phyloP scores from a whole-genome alignment of 2,888 invertebrate species.

The Drosophila seclusa region DNA sequence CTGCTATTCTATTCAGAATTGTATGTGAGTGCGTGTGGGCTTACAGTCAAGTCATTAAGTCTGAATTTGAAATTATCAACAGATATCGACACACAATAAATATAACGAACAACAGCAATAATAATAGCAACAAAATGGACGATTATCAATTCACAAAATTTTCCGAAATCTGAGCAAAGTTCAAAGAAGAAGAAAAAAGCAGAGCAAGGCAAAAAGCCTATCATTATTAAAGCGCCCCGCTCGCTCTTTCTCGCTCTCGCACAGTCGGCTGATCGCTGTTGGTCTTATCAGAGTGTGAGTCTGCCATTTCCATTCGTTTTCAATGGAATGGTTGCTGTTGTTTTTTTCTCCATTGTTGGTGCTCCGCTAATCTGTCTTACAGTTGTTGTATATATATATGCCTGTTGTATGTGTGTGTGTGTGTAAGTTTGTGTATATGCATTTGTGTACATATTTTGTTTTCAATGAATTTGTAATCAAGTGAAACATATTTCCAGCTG shows the following conservation, averaged over 20 bases:
- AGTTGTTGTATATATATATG: background rate
- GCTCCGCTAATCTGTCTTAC: constrained; percentile 41
- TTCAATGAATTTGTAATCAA: constrained; percentile 41
- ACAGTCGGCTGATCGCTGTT: constrained; percentile 9
- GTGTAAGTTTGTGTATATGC: background rate
- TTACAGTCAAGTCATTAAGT: constrained; percentile 15
- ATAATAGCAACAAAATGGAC: constrained; percentile 14
- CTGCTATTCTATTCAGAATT: constrained; percentile 18
- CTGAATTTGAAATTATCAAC: constrained; percentile 28
- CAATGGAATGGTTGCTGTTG: background rate
- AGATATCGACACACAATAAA: constrained; percentile 30
- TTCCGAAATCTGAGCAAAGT: constrained; percentile 43
- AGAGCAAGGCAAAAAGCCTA: constrained; percentile 5
- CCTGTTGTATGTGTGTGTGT: background rate
- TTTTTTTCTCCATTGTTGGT: constrained; percentile 49
- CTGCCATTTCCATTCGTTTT: constrained; percentile 26
- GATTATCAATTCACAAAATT: constrained; percentile 54
- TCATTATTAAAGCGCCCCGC: constrained; percentile 9
- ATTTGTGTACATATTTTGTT: constrained; percentile 3
- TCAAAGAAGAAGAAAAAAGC: constrained; percentile 17
- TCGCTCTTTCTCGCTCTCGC: constrained; percentile 4
- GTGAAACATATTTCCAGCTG: constrained; percentile 15
- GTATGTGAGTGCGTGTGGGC: constrained; percentile 1
- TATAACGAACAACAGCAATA: constrained; percentile 11
- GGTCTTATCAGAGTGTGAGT: constrained; percentile 53